Conservation (phyloP, 2,113 vertebrate species). For the Nannospalax galili region DNA sequence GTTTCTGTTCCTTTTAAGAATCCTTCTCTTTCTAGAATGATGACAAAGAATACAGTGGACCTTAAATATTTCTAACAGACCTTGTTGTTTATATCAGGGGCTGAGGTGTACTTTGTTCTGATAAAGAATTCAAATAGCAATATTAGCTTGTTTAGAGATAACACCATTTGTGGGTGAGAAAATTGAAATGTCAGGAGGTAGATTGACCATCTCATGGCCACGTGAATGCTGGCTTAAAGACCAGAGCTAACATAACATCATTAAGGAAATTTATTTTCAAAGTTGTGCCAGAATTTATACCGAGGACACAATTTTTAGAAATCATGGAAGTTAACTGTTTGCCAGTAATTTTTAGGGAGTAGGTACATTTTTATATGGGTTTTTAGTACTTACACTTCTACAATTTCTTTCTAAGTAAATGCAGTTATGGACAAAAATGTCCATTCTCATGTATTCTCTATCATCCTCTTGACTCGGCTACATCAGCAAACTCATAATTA, state of each 20-base stretch:
- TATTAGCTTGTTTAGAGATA: conserved; percentile 25
- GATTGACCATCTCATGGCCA: not conserved
- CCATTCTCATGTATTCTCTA: not conserved
- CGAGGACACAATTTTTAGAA: conserved; percentile 46
- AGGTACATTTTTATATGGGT: not conserved
- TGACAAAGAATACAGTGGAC: not conserved
- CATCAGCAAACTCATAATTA: conserved; percentile 11
- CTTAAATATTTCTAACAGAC: not conserved
- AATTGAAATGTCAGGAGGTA: not conserved
- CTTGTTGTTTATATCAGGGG: not conserved
- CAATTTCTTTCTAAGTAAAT: not conserved
- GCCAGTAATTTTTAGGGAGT: not conserved
- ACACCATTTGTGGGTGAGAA: not conserved
- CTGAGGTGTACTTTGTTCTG: conserved; percentile 22
- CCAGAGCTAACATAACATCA: not conserved
- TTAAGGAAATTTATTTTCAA: not conserved
- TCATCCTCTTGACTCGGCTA: not conserved
- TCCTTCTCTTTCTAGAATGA: conserved; percentile 44
- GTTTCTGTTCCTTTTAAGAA: conserved; percentile 69
- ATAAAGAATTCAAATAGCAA: not conserved
- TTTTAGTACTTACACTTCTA: conserved; percentile 28
- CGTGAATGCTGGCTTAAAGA: not conserved
- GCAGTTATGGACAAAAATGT: not conserved
- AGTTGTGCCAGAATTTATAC: not conserved
- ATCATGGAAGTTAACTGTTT: not conserved